These are phyloP conservation scores for Sipha maydis DNA, from an alignment of 2,888 invertebrate genomes.

Conservation along the genomic window DNA sequence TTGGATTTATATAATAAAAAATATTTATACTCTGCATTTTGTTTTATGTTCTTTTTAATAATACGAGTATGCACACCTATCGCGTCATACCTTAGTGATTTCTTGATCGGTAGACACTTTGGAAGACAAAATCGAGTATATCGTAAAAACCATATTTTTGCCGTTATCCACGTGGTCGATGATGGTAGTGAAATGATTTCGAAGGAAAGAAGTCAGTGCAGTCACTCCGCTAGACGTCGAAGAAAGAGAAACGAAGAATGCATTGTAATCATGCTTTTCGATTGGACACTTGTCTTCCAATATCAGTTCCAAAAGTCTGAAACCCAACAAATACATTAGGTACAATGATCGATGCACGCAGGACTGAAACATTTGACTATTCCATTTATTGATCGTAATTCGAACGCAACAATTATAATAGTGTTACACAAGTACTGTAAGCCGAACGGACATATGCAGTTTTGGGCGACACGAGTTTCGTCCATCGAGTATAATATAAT, in stretches of 20 bases:
- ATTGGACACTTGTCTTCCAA: conserved; percentile 2
- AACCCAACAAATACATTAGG: background rate
- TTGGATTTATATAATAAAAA: too few species aligned
- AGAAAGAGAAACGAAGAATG: conserved; percentile 3
- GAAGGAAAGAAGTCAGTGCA: background rate
- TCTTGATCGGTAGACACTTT: conserved; percentile 10
- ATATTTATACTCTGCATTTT: background rate
- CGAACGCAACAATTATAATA: background rate
- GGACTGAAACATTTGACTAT: background rate
- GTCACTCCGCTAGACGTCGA: background rate
- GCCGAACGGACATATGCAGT: background rate
- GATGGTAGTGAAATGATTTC: background rate
- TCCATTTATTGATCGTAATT: background rate
- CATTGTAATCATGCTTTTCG: background rate
- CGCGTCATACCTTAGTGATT: background rate
- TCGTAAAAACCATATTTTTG: background rate
- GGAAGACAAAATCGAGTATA: conserved; percentile 16
- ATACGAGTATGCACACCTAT: background rate
- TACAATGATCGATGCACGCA: background rate
- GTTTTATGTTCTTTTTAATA: background rate
- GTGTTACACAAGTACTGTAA: too few species aligned
- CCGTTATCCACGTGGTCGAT: background rate
- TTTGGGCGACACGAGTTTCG: background rate
- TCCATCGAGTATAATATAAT: background rate
- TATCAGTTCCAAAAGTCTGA: conserved; percentile 16